These are phyloP conservation scores for Odontothrips loti DNA, from an alignment of 2,888 invertebrate genomes.

Conservation along the genomic window DNA sequence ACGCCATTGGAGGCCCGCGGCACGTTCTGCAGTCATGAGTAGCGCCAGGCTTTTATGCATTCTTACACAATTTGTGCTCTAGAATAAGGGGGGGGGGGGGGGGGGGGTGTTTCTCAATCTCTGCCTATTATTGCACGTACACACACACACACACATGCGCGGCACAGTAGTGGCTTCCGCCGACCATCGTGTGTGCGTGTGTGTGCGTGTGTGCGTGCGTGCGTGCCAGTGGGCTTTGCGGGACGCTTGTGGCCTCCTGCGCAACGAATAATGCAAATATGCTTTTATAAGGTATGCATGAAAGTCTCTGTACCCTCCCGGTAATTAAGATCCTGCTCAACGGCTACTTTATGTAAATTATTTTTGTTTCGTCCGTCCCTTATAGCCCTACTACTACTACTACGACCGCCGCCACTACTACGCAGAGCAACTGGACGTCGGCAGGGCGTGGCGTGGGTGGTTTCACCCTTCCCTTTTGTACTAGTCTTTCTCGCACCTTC, in stretches of 20 bases:
- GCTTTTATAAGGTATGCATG: conserved; percentile 26
- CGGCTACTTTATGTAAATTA: conserved; percentile 26
- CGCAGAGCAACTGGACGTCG: not conserved
- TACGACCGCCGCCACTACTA: too few species aligned
- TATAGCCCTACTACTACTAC: not conserved
- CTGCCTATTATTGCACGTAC: not conserved
- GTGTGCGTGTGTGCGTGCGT: too few species aligned
- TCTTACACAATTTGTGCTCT: conserved; percentile 25
- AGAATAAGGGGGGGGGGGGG: too few species aligned
- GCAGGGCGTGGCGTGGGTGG: not conserved
- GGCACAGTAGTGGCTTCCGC: not conserved
- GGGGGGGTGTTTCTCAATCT: conserved; percentile 14
- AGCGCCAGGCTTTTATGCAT: not conserved
- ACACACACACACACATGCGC: not conserved
- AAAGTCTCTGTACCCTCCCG: conserved; percentile 1
- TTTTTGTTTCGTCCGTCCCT: conserved; percentile 26
- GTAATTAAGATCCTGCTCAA: conserved; percentile 26
- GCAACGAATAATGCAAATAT: conserved; percentile 25
- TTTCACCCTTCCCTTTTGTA: not conserved
- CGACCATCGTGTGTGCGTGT: not conserved
- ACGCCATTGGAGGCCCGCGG: too few species aligned
- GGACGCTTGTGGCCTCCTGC: not conserved
- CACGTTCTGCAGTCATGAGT: not conserved
- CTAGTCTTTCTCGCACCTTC: not conserved
- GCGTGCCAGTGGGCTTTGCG: not conserved